A percentile compares a stretch with the other conserved stretches of the same genome.
phyloP scores from a whole-genome alignment of 2,888 invertebrate species.

The Aspidiotus rigidus region DNA sequence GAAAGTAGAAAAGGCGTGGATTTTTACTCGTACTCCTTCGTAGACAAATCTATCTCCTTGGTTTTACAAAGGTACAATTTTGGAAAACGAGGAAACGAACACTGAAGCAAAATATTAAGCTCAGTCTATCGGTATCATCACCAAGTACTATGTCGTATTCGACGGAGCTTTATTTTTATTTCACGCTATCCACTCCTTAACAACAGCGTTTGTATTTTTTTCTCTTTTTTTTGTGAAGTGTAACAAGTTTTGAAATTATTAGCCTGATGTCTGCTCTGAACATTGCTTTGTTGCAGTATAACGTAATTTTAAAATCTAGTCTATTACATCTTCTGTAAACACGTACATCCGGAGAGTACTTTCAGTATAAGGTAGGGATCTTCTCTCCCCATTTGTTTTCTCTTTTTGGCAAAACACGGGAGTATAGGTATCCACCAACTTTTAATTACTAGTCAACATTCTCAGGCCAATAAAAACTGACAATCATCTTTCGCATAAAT shows the following conservation, averaged over 20 bases:
- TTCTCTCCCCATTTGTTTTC: too few relatives aligned
- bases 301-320: too few relatives aligned
- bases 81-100: neutral
- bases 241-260: too few relatives aligned
- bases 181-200: neutral
- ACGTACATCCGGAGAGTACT: too few relatives aligned
- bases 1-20: constrained; percentile 33
- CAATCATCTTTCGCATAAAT: constrained; percentile 9
- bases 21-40: constrained; percentile 23
- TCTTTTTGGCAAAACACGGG: too few relatives aligned
- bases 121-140: neutral
- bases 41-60: constrained; percentile 28
- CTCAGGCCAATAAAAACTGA: constrained; percentile 31
- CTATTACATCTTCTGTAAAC: too few relatives aligned
- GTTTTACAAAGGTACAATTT: constrained; percentile 20
- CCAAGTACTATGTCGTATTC: neutral
- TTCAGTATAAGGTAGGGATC: too few relatives aligned
- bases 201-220: neutral
- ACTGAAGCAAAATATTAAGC: neutral
- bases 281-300: too few relatives aligned
- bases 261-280: neutral
- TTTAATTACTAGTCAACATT: constrained; percentile 31
- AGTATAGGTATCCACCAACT: constrained; percentile 14
- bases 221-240: neutral
- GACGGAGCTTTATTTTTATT: neutral